These are phyloP conservation scores for Lynx canadensis DNA, from an alignment of 2,113 vertebrate genomes.

Conservation along the genomic window DNA sequence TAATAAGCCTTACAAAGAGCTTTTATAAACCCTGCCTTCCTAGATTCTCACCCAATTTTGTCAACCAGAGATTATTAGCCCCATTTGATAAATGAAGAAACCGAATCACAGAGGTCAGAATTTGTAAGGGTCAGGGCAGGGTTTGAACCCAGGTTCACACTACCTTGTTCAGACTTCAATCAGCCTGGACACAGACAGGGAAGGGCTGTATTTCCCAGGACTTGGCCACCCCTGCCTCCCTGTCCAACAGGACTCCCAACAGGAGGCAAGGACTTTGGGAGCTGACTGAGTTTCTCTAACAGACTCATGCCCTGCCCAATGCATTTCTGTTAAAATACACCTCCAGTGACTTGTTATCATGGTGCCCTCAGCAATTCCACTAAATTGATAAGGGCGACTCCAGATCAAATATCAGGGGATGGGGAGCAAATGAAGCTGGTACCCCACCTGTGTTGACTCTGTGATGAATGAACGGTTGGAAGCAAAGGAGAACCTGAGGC, in stretches of 20 bases:
- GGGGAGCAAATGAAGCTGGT: not conserved
- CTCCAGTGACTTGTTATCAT: not conserved
- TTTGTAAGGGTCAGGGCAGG: not conserved
- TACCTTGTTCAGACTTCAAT: not conserved
- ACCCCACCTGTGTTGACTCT: not conserved
- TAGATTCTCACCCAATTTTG: not conserved
- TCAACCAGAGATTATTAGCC: not conserved
- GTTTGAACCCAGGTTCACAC: not conserved
- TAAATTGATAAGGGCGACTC: not conserved
- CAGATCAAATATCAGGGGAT: not conserved
- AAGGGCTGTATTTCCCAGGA: not conserved
- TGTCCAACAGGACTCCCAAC: not conserved
- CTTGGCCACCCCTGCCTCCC: accelerated
- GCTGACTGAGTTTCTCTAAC: not conserved
- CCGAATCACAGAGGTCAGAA: not conserved
- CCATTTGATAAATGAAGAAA: not conserved
- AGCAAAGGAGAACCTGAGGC: not conserved
- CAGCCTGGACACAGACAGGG: not conserved
- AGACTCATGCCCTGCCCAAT: accelerated
- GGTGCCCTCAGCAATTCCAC: not conserved
- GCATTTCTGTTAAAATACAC: not conserved
- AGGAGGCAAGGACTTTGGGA: not conserved
- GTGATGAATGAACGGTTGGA: not conserved
- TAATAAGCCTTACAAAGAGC: not conserved
- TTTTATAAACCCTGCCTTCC: not conserved